Base-by-base conservation (phyloP, 64 coral and sea anemone species). In the Pachyseris speciosa region DNA sequence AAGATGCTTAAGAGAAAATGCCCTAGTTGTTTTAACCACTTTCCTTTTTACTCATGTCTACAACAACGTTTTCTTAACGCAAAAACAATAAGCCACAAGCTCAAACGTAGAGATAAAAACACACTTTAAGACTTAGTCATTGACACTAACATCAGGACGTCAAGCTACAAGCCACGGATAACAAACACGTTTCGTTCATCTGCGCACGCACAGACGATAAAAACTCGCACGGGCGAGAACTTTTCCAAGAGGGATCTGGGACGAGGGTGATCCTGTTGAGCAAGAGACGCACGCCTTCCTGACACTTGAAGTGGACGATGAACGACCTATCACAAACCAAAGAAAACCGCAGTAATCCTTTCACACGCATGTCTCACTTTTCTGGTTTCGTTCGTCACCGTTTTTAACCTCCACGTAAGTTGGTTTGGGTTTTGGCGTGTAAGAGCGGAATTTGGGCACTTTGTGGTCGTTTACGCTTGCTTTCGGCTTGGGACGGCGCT, bases 331-430 rank as follows among this genome's bases (percentile, higher is more conserved):
- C 28, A 45, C 43, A 32, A 67, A 31, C 64, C 64, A 30, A 7
- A 34, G 24, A 59, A 20, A 9, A 9, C 8, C 6, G 72, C n/a
- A 22, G 42, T 24, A 44, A 45, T 45, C 13, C 19, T 61, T 11
- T 61, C 52, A 91, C 47, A 91, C 89, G 37, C 89, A 91, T 16
- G 89, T 91, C 59, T 91, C 89, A 25, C 53, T 91, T 34, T 84
- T 69, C 29, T 71, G 48, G 19, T 84, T 70, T 2, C 69, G 60
- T 71, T 84, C 69, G 1, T 91, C 65, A n/a, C 22, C 37, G 34
- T 70, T 91, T 64, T 91, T 91, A 37, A 69, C 78, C 34, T 91
- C 89, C 48, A 91, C 78, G 40, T 72, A 40, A 58, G 72, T 84
- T 38, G 89, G 66, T 66, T 74, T 91, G 12, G 48, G 32, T 45